Evolutionary conservation across 2,113 vertebrate species (phyloP), one percentile per base, ranked within the genome.

Genomic region (Sapayoa aenigma): DNA sequence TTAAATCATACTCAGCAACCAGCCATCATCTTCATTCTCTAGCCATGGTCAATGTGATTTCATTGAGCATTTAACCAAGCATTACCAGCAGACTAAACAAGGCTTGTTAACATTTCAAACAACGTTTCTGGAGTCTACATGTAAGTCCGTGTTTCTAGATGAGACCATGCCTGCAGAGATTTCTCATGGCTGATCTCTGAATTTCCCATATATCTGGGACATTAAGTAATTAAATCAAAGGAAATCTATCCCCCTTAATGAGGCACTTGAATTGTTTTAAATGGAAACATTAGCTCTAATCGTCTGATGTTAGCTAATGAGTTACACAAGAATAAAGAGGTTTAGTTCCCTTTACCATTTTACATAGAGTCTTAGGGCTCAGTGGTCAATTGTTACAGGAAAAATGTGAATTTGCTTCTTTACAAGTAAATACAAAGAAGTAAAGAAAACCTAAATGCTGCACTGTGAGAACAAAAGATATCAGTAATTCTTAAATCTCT

Each of bases 271-370:
- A 92, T 69, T 93, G 93, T 71, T 96, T 90, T 81, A 92, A 73
- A 90, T 89, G 92, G 88, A 90, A 96, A 92, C 83, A 82, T 92
- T 90, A 82, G 53, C 56, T 76, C 88, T 96, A 96, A 96, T 94
- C 27, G 0, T 87, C 83, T 92, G 94, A 75, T 58, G 71, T 93
- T 44, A 76, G 86, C 58, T 94, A 96, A 96, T 92, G 93, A 95
- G 86, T 95, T 96, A 96, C 68, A 93, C 86, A 94, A 96, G 80
- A 96, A 96, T 93, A 94, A 96, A 96, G 86, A 93, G 96, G 83
- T 96, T 97, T 96, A 97, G 80, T 77, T 93, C 73, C 53, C 86
- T 94, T 94, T 93, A 93, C 89, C 58, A 92, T 89, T 92, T 92
- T 72, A 79, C 62, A 72, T 62, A 35, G 80, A 94, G 65, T 53